These are phyloP conservation scores for Epinephelus malabaricus DNA, from an alignment of 2,797 vertebrate genomes.

Conservation along the genomic window DNA sequence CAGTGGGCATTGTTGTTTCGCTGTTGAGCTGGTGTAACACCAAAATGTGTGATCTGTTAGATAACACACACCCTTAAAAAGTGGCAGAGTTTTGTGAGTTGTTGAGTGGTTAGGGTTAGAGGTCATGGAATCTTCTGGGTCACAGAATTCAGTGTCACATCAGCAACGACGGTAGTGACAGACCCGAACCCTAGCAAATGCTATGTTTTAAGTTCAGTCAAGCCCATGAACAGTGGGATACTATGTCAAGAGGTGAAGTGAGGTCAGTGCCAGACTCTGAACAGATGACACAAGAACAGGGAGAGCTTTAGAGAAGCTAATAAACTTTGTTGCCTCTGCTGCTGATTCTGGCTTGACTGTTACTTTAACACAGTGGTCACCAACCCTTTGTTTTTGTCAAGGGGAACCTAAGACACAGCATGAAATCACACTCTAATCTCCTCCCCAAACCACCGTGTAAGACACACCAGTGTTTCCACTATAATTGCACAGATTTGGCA, in stretches of 20 bases:
- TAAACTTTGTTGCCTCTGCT: background rate
- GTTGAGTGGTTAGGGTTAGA: too few species aligned
- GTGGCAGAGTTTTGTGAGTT: too few species aligned
- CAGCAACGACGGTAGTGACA: too few species aligned
- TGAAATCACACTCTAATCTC: background rate
- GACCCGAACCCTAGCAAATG: too few species aligned
- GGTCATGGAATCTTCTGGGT: too few species aligned
- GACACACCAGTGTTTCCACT: background rate
- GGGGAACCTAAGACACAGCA: background rate
- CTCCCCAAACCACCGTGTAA: background rate
- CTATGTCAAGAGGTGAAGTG: background rate
- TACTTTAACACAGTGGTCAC: background rate
- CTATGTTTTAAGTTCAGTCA: background rate
- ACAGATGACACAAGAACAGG: background rate
- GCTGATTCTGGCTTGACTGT: background rate
- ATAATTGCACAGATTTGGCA: too few species aligned
- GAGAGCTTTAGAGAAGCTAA: background rate
- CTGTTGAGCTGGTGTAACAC: too few species aligned
- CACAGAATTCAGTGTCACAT: too few species aligned
- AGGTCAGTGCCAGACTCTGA: slow-evolving; percentile 3
- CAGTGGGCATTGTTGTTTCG: too few species aligned
- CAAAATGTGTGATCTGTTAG: too few species aligned
- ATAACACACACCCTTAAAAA: too few species aligned
- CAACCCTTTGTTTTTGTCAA: background rate
- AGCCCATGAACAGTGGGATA: background rate